phyloP scores from a whole-genome alignment of 1,140 invertebrate species.

The Ditylenchus dipsaci region DNA sequence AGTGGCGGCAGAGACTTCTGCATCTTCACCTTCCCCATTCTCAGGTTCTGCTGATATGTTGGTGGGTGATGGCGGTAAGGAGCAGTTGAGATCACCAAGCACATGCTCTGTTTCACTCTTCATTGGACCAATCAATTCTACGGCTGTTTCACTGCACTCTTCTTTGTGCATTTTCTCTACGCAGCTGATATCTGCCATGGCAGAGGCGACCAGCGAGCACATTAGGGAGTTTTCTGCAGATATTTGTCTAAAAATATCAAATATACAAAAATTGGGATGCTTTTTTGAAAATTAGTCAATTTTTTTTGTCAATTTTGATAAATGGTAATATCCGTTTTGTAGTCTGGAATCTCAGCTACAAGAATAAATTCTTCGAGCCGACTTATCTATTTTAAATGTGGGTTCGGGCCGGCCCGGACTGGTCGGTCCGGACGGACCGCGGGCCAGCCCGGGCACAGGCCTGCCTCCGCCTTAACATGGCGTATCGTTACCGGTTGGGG shows the following conservation, averaged over 20 bases:
- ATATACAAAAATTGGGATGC: neutral
- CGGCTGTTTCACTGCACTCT: constrained; percentile 39
- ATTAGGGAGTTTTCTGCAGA: constrained; percentile 6
- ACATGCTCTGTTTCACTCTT: constrained; percentile 43
- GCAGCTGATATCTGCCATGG: constrained; percentile 37
- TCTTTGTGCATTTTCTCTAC: constrained; percentile 19
- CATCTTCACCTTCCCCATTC: neutral
- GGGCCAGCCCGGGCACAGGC: no score
- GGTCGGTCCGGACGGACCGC: no score
- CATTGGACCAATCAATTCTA: constrained; percentile 48
- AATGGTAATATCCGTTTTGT: no score
- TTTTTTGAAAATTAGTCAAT: no score
- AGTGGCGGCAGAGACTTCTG: constrained; percentile 19
- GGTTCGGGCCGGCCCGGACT: no score
- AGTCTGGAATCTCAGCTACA: no score
- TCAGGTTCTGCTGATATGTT: constrained; percentile 2
- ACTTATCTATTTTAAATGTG: no score
- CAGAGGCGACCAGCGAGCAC: constrained; percentile 36
- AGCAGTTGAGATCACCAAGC: constrained; percentile 41
- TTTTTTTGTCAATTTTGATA: no score
- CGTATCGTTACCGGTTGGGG: no score
- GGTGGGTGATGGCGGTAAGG: neutral
- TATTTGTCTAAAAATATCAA: constrained; percentile 11
- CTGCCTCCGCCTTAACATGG: no score
- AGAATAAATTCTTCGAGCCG: no score